These are phyloP conservation scores for Bombus difficillimus DNA, from an alignment of 1,140 invertebrate genomes.

Conservation along the genomic window DNA sequence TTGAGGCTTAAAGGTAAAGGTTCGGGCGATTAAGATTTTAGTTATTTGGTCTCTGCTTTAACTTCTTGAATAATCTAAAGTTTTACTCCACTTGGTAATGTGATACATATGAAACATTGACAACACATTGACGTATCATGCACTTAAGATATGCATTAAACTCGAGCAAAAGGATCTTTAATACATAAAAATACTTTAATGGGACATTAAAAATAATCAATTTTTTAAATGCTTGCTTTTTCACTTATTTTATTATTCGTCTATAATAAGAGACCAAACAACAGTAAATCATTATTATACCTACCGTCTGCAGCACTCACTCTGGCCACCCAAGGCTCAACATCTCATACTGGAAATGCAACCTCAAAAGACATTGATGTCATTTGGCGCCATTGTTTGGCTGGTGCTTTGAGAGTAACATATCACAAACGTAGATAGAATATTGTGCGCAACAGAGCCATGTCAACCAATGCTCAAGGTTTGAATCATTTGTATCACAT, in stretches of 20 bases:
- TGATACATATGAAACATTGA: slow-evolving; percentile 15
- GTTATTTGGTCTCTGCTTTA: slow-evolving; percentile 78
- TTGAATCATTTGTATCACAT: slow-evolving; percentile 81
- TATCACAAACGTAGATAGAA: slow-evolving; percentile 81
- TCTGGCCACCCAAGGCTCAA: slow-evolving; percentile 76
- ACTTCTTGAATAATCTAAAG: background rate
- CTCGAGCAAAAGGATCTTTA: background rate
- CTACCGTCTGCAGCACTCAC: slow-evolving; percentile 80
- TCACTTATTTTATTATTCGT: background rate
- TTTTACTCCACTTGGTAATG: background rate
- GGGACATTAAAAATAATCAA: background rate
- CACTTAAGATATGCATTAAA: background rate
- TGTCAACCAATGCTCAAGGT: slow-evolving; percentile 80
- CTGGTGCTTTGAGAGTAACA: slow-evolving; percentile 81
- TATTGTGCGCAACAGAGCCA: slow-evolving; percentile 80
- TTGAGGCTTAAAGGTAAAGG: slow-evolving; percentile 73
- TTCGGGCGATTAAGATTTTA: slow-evolving; percentile 70
- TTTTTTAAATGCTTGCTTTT: background rate
- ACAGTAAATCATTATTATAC: slow-evolving; percentile 79
- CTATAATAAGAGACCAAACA: slow-evolving; percentile 78
- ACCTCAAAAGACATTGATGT: slow-evolving; percentile 81
- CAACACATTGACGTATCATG: background rate
- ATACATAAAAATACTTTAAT: background rate
- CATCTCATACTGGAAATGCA: slow-evolving; percentile 81
- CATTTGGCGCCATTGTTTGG: slow-evolving; percentile 77